phyloP scores from a whole-genome alignment of 2,797 vertebrate species.

The Lateolabrax maculatus region DNA sequence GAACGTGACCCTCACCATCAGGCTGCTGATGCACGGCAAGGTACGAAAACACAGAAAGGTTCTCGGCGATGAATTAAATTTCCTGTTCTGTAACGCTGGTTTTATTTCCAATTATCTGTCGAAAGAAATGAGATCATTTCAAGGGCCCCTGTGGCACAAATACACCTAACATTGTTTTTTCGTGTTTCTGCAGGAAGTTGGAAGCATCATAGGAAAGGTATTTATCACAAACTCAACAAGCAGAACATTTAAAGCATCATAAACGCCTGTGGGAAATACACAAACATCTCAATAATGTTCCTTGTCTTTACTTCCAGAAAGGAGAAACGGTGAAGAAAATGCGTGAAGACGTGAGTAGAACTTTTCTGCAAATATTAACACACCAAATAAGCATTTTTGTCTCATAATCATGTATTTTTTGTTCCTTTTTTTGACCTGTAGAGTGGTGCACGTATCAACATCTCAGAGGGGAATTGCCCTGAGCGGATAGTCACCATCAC shows the following conservation, averaged over 20 bases:
- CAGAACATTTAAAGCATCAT: conserved; percentile 26
- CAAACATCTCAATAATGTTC: conserved; percentile 15
- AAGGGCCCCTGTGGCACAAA: not conserved
- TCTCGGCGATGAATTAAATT: not conserved
- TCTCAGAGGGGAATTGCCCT: conserved; percentile 97
- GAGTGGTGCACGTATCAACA: conserved; percentile 98
- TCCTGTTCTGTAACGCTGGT: not conserved
- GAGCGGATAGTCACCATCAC: conserved; percentile 98
- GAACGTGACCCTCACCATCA: conserved; percentile 97
- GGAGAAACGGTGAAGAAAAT: conserved; percentile 98
- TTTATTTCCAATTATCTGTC: conserved; percentile 26
- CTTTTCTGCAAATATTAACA: not conserved
- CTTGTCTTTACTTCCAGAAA: conserved; percentile 87
- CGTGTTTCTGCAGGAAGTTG: conserved; percentile 90
- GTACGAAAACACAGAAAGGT: conserved; percentile 61
- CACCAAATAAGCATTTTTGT: not conserved
- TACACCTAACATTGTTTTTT: conserved; percentile 1
- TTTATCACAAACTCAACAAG: conserved; percentile 47
- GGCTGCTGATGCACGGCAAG: conserved; percentile 92
- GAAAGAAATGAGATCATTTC: conserved; percentile 13
- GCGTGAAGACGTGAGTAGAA: conserved; percentile 91
- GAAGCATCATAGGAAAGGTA: conserved; percentile 99
- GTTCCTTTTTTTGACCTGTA: conserved; percentile 52
- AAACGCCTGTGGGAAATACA: not conserved
- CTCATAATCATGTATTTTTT: not conserved